Evolutionary conservation across 2,113 vertebrate species (phyloP).

Genomic region (Corythoichthys haematopterus): DNA sequence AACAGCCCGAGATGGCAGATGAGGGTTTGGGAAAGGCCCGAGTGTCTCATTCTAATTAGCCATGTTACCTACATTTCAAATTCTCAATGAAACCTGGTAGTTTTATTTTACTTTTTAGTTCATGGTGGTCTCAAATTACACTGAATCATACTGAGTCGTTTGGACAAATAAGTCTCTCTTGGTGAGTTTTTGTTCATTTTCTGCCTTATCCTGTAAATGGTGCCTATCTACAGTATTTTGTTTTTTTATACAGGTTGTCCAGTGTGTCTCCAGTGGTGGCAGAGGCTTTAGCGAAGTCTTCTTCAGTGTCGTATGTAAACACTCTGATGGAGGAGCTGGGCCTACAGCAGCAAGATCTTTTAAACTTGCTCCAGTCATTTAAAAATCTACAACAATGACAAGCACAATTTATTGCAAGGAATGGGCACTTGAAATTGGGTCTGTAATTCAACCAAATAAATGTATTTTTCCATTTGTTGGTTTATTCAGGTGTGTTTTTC

Average conservation of each 20-base stretch:
- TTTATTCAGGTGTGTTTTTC: background rate
- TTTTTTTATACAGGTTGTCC: conserved; percentile 53
- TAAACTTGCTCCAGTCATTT: conserved; percentile 53
- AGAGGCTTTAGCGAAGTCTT: conserved; percentile 40
- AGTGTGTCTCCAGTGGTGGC: conserved; percentile 59
- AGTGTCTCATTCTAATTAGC: background rate
- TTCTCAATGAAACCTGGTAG: background rate
- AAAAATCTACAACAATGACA: conserved; percentile 30
- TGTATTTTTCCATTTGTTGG: conserved; percentile 5
- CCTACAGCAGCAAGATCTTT: conserved; percentile 59
- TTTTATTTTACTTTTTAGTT: no score
- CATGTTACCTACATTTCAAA: background rate
- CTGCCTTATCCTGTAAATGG: no score
- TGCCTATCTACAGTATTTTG: no score
- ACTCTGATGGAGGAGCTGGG: conserved; percentile 59
- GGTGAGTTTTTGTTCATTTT: no score
- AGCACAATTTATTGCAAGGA: background rate
- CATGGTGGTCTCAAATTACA: no score
- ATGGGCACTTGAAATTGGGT: background rate
- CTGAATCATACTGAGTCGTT: no score
- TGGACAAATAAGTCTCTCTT: no score
- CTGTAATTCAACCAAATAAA: conserved; percentile 1
- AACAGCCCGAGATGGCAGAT: conserved; percentile 14
- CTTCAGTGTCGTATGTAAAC: conserved; percentile 56
- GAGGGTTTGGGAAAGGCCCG: background rate